Percentiles rank a stretch among this genome's conserved stretches.
Conservation (phyloP, 2,797 vertebrate genomes). For the Adrianichthys oophorus region DNA sequence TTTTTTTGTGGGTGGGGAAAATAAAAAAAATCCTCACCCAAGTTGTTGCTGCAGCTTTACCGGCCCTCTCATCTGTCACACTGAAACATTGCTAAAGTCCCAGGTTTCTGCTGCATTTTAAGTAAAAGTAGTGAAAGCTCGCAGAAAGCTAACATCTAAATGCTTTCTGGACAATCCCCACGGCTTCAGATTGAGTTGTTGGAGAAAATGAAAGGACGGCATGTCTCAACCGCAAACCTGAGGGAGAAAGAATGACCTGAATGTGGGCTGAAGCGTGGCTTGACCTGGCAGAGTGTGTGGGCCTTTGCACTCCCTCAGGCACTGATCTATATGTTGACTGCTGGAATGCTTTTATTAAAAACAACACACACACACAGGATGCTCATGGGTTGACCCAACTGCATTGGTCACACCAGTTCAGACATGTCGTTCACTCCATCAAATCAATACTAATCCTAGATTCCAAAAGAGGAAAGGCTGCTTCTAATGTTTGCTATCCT, state of each 20-base stretch:
- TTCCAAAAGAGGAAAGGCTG: conserved; percentile 1
- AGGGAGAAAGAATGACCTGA: conserved; percentile 59
- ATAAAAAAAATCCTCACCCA: conserved; percentile 55
- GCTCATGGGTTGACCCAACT: conserved; percentile 41
- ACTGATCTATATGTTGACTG: conserved; percentile 39
- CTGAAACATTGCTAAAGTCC: conserved; percentile 35
- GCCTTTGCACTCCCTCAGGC: conserved; percentile 45
- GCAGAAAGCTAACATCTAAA: conserved; percentile 15
- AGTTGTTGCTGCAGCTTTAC: conserved; percentile 46
- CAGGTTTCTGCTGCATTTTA: no score
- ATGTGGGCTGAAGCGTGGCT: conserved; percentile 35
- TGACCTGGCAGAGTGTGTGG: conserved; percentile 36
- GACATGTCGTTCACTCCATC: conserved; percentile 29
- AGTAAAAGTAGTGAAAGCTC: not conserved
- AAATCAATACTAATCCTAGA: conserved; percentile 38
- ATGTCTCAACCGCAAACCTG: conserved; percentile 52
- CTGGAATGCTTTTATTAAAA: conserved; percentile 64
- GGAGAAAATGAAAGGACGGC: conserved; percentile 21
- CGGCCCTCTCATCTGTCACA: conserved; percentile 18
- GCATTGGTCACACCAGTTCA: conserved; percentile 37
- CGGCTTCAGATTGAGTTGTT: not conserved
- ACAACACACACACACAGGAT: conserved; percentile 32
- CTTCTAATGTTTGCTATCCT: no score
- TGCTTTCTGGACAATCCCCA: conserved; percentile 6
- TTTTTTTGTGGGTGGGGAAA: conserved; percentile 58